Percentiles rank a stretch among this genome's conserved stretches.
Evolutionary conservation across 30 jellyfish, hydroid and myxozoan genomes (phyloP).

Genomic region (Euphysa ruthae): DNA sequence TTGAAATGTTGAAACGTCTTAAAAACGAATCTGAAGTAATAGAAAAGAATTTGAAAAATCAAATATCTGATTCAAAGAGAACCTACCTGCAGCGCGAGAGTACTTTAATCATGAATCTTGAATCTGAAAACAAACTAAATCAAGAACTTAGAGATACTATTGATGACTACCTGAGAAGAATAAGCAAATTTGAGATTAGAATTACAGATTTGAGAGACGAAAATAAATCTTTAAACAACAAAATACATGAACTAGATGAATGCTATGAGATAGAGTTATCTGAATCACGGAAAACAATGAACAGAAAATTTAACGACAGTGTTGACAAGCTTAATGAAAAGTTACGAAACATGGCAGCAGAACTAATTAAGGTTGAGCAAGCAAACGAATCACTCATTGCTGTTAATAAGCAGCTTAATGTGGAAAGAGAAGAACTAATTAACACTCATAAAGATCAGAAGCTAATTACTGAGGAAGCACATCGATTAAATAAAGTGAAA

Average conservation of each 20-base stretch:
- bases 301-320: not conserved
- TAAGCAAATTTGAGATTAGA: not conserved
- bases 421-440: not conserved
- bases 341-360: slow-evolving; percentile 21
- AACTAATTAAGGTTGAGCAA: not conserved
- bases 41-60: not conserved
- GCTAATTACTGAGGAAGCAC: not conserved
- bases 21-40: not conserved
- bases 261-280: slow-evolving; percentile 14
- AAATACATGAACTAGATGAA: slow-evolving; percentile 20
- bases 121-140: not conserved
- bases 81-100: not conserved
- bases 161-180: not conserved
- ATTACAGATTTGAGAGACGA: not conserved
- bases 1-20: not conserved
- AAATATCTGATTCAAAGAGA: not conserved
- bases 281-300: slow-evolving; percentile 12
- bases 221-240: slow-evolving; percentile 10
- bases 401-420: not conserved
- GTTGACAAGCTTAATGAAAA: slow-evolving; percentile 25
- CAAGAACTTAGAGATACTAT: not conserved
- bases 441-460: not conserved
- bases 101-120: not conserved
- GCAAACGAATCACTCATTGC: not conserved
- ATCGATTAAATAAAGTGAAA: not conserved